These are phyloP conservation scores for Nesoenas mayeri DNA, from an alignment of 2,113 vertebrate genomes.

Conservation along the genomic window DNA sequence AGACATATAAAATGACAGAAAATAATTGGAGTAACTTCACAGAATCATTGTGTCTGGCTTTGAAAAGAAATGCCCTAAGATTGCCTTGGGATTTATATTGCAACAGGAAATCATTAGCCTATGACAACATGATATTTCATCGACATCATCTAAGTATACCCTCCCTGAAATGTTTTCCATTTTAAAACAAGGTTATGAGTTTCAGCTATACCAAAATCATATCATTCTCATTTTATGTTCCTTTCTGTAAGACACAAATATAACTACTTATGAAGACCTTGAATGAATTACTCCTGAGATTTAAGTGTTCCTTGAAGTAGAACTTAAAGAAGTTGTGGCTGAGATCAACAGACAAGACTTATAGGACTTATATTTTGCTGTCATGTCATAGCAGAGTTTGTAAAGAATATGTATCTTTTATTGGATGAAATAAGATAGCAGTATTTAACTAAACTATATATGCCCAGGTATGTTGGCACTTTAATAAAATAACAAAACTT, in stretches of 20 bases:
- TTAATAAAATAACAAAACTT: background rate
- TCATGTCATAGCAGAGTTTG: background rate
- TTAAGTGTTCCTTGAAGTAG: background rate
- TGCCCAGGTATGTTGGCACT: background rate
- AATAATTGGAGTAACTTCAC: background rate
- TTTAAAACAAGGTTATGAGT: conserved; percentile 1
- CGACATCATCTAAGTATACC: background rate
- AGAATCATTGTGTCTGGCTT: background rate
- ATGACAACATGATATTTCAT: background rate
- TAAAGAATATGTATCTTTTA: background rate
- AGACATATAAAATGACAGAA: background rate
- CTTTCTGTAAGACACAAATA: background rate
- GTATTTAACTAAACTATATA: background rate
- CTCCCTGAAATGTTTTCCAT: background rate
- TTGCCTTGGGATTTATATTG: background rate
- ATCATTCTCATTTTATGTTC: background rate
- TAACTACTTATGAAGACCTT: background rate
- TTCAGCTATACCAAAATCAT: background rate
- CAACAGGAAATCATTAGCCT: background rate
- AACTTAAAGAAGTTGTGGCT: background rate
- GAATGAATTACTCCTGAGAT: background rate
- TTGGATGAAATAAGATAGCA: background rate
- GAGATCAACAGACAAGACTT: background rate
- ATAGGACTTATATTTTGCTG: background rate
- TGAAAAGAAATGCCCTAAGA: background rate